Evolutionary conservation across 2,888 invertebrate genomes (phyloP).

Genomic region (Cepaea hortensis): DNA sequence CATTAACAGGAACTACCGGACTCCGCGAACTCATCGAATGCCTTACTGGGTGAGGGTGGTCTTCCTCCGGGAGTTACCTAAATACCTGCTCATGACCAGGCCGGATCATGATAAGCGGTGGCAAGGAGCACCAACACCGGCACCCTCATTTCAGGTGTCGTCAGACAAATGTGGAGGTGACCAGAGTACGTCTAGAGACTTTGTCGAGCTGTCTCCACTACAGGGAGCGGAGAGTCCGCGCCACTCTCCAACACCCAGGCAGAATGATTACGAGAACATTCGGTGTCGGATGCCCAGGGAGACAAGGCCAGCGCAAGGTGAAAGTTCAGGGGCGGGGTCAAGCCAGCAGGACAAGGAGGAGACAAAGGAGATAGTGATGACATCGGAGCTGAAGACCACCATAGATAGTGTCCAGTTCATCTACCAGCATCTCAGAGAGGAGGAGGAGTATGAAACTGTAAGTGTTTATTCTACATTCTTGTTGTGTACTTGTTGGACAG

Average conservation of each 20-base stretch:
- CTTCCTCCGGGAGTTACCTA: slow-evolving; percentile 95
- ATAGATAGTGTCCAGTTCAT: slow-evolving; percentile 99
- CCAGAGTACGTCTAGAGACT: slow-evolving; percentile 52
- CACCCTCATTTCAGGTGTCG: slow-evolving; percentile 47
- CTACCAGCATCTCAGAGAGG: slow-evolving; percentile 96
- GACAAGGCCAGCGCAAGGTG: not conserved
- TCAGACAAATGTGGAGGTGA: slow-evolving; percentile 48
- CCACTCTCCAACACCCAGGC: not conserved
- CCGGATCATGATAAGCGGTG: slow-evolving; percentile 81
- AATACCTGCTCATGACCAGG: slow-evolving; percentile 94
- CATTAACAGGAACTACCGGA: slow-evolving; percentile 98
- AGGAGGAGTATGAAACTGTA: slow-evolving; percentile 99
- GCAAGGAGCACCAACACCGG: slow-evolving; percentile 74
- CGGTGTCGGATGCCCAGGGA: not conserved
- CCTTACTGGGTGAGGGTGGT: slow-evolving; percentile 96
- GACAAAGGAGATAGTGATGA: slow-evolving; percentile 82
- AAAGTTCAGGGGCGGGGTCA: not conserved
- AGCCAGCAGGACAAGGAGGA: not conserved
- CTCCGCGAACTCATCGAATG: slow-evolving; percentile 97
- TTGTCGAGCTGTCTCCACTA: slow-evolving; percentile 86
- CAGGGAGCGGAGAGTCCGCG: not conserved
- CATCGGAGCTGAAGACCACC: slow-evolving; percentile 83
- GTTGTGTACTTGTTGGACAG: no score
- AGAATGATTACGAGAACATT: not conserved
- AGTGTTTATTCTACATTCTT: slow-evolving; percentile 48